Evolutionary conservation across 1,140 invertebrate species (phyloP).

Genomic region (Rhagoletis zephyria): DNA sequence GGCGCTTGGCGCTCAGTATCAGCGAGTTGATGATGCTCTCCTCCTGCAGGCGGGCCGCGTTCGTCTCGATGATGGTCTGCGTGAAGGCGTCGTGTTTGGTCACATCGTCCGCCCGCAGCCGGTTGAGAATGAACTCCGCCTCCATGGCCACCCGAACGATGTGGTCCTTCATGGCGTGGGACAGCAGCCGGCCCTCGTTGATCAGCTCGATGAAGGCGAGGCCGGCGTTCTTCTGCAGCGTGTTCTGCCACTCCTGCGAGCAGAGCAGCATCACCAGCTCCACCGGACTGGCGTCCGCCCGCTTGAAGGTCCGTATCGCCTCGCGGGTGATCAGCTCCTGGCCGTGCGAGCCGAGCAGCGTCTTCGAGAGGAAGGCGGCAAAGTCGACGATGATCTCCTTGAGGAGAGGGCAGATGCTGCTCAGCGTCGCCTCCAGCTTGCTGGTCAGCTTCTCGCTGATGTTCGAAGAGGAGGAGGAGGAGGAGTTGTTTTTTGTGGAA

Average conservation of each 20-base stretch:
- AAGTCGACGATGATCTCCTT: constrained; percentile 99
- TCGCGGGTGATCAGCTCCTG: constrained; percentile 98
- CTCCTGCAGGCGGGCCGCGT: constrained; percentile 93
- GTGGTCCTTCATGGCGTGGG: constrained; percentile 99
- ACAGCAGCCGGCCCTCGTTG: constrained; percentile 96
- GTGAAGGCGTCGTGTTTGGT: constrained; percentile 87
- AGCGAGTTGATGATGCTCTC: constrained; percentile 97
- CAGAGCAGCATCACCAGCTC: constrained; percentile 99
- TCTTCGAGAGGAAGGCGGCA: constrained; percentile 97
- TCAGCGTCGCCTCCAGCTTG: constrained; percentile 95
- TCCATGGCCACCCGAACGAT: constrained; percentile 99
- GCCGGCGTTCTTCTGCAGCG: constrained; percentile 98
- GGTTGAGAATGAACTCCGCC: constrained; percentile 98
- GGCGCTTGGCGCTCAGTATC: constrained; percentile 90
- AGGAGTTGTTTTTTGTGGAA: too few relatives aligned
- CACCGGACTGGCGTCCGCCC: constrained; percentile 95
- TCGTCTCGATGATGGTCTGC: too few relatives aligned
- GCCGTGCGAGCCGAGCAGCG: constrained; percentile 97
- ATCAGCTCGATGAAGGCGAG: constrained; percentile 99
- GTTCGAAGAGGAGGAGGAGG: too few relatives aligned
- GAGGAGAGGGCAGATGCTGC: constrained; percentile 94
- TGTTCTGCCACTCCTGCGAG: constrained; percentile 99
- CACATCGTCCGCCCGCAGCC: constrained; percentile 99
- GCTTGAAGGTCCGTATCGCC: constrained; percentile 95
- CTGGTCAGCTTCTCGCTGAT: too few relatives aligned